Percentiles rank a stretch among this genome's conserved stretches.
Conservation (phyloP, 2,113 vertebrate species). For the Mustela lutreola region DNA sequence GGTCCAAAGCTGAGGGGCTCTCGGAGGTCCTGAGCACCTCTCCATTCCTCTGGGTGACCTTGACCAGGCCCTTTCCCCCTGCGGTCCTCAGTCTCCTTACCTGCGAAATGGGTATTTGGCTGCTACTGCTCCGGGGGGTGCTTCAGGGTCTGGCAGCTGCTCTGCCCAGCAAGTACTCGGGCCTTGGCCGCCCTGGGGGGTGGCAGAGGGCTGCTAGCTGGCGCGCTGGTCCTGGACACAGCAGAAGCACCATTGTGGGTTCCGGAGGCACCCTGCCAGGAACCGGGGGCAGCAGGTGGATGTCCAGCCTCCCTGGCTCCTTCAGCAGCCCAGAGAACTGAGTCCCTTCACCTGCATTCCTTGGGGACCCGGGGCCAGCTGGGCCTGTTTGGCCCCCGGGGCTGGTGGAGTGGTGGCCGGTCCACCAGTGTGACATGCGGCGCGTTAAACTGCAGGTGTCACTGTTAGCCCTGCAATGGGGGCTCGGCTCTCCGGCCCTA, state of each 20-base stretch:
- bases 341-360: no score
- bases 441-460: constrained; percentile 88
- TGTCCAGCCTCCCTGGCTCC: no score
- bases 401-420: fast-evolving
- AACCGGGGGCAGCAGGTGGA: neutral
- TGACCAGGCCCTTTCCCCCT: neutral
- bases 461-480: constrained; percentile 88
- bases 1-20: neutral
- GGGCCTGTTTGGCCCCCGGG: no score
- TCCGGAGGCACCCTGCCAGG: neutral
- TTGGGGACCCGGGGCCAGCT: neutral
- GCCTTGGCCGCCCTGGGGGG: neutral
- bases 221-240: neutral
- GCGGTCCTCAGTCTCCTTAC: neutral
- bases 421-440: constrained; percentile 42
- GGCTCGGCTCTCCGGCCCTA: constrained; percentile 21
- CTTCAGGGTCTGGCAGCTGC: neutral
- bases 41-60: neutral
- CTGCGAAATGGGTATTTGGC: neutral
- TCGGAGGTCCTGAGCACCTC: neutral
- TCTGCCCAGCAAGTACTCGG: neutral
- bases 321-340: neutral
- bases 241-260: neutral
- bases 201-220: neutral
- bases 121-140: neutral